Evolutionary conservation across 2,888 invertebrate genomes (phyloP).

Genomic region (Drosophila stalkeri): DNA sequence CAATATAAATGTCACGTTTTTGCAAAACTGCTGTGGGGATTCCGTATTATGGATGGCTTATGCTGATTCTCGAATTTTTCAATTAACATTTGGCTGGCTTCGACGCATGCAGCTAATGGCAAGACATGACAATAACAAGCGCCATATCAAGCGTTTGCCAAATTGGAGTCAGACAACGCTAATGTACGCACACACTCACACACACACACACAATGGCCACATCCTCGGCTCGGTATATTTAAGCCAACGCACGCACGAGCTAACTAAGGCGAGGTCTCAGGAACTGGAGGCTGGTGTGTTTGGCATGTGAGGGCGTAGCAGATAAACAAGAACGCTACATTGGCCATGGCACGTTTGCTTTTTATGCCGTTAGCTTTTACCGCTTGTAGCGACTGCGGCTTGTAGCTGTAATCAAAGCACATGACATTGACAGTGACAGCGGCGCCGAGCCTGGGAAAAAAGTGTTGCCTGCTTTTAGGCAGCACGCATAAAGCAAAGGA

Average conservation of each 20-base stretch:
- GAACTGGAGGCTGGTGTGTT: neutral
- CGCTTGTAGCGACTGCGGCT: constrained; percentile 22
- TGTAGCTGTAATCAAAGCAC: constrained; percentile 72
- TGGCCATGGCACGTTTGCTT: constrained; percentile 39
- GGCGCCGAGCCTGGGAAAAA: constrained; percentile 33
- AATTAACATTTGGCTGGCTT: constrained; percentile 73
- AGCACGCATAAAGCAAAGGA: constrained; percentile 17
- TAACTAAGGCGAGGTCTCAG: constrained; percentile 17
- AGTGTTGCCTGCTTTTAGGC: constrained; percentile 57
- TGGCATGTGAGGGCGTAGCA: constrained; percentile 24
- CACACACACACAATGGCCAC: constrained; percentile 18
- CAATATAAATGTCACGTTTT: constrained; percentile 30
- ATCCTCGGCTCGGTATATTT: constrained; percentile 50
- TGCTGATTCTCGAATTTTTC: constrained; percentile 62
- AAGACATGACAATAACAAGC: constrained; percentile 77
- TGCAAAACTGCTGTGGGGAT: neutral
- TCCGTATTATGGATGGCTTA: constrained; percentile 8
- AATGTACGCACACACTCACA: constrained; percentile 37
- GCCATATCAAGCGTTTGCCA: constrained; percentile 54
- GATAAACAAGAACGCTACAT: constrained; percentile 54
- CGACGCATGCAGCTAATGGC: constrained; percentile 63
- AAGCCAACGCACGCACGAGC: constrained; percentile 65
- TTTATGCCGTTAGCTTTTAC: constrained; percentile 47
- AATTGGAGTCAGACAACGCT: constrained; percentile 54
- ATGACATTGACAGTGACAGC: constrained; percentile 53